Evolutionary conservation across 2,888 invertebrate species (phyloP).

Genomic region (Matsumyia berberina): DNA sequence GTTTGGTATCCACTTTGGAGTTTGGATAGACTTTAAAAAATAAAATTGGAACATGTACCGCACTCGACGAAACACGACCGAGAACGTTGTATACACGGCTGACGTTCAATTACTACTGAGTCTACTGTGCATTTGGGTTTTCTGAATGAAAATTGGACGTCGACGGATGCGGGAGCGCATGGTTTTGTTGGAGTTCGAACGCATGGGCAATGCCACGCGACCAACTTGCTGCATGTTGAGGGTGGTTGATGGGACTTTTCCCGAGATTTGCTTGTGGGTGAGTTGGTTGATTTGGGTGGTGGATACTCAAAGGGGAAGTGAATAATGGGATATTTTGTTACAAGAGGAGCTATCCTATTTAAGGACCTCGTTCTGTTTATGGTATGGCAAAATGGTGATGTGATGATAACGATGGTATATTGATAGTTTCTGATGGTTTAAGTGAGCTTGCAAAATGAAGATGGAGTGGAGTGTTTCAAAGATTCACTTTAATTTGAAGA

Average conservation of each 20-base stretch:
- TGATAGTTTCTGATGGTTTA: no score
- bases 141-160: slow-evolving; percentile 68
- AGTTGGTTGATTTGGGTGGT: slow-evolving; percentile 7
- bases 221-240: slow-evolving; percentile 63
- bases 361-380: background rate
- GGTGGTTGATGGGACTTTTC: slow-evolving; percentile 54
- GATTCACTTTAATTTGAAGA: no score
- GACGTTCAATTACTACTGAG: slow-evolving; percentile 74
- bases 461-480: no score
- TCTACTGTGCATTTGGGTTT: slow-evolving; percentile 61
- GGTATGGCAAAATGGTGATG: no score
- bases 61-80: slow-evolving; percentile 73
- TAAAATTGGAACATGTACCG: slow-evolving; percentile 54
- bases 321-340: slow-evolving; percentile 58
- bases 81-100: slow-evolving; percentile 66
- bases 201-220: slow-evolving; percentile 68
- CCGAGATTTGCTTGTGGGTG: slow-evolving; percentile 3
- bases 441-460: no score
- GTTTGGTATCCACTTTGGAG: slow-evolving; percentile 34
- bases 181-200: slow-evolving; percentile 66
- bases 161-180: slow-evolving; percentile 69
- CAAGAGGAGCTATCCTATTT: no score
- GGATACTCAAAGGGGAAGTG: slow-evolving; percentile 18
- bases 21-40: background rate
- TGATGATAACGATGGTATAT: no score